Base-by-base conservation (phyloP, 2,888 invertebrate species). In the Sphinx pinastri region DNA sequence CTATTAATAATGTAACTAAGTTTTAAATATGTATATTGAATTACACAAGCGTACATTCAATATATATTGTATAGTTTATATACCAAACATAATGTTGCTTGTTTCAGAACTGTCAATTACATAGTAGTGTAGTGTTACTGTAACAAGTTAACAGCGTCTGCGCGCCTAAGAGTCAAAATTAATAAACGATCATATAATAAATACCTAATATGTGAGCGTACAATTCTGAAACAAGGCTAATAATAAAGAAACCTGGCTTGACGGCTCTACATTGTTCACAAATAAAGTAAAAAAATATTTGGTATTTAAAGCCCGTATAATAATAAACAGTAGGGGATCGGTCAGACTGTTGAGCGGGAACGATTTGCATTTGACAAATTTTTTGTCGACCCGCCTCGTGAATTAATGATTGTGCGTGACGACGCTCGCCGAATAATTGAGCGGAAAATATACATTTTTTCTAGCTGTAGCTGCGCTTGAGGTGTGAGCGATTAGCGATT, bases 361-460 rank as follows among this genome's bases (percentile, higher is more conserved):
- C 74, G 75, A 79, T 80, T 80, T 78, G 79, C 79, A 78, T 80
- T 80, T 80, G 80, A 80, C 80, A 80, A 79, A 81, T 81, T 81
- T 79, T 80, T 79, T 75, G 77, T 73, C 75, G 76, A 74, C 79
- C 81, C 78, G 75, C 72, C 82, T 74, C 78, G 77, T 78, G 82
- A 84, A 86, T 86, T 86, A 86, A 86, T 86, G 85, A 84, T 83
- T 81, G 76, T 73, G 79, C 81, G 80, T 81, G 82, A 78, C 84
- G 77, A 75, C 77, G 80, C 81, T 72, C 70, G 71, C 70, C 70
- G 82, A 80, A 86, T 85, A 86, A 86, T 85, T 84, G 81, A 81
- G 81, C 83, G 76, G 81, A 83, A 85, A 86, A 82, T 84, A 83
- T 82, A 82, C 80, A 83, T 83, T 84, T 85, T 79, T 76, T 76